phyloP scores from a whole-genome alignment of 2,888 invertebrate genomes.

The Brachyopa scutellaris region DNA sequence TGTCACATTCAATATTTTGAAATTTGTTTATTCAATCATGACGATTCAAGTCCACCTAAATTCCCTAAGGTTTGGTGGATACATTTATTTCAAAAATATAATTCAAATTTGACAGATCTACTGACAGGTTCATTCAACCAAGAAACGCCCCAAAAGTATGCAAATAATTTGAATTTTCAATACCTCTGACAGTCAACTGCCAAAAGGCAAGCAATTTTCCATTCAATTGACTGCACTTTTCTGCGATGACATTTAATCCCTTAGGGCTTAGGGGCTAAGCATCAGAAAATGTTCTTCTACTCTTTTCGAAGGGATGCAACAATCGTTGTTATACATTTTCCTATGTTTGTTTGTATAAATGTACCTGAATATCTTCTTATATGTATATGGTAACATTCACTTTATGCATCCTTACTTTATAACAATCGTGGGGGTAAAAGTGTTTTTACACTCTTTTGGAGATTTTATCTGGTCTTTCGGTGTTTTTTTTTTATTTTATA shows the following conservation, averaged over 20 bases:
- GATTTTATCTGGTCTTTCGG: neutral
- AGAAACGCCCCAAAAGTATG: neutral
- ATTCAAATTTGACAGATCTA: no score
- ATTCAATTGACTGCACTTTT: neutral
- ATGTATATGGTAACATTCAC: neutral
- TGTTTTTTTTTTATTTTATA: neutral
- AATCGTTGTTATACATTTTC: neutral
- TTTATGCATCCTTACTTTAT: neutral
- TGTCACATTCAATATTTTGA: no score
- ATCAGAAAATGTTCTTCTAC: neutral
- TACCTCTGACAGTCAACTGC: neutral
- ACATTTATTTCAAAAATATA: no score
- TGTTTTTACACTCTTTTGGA: neutral
- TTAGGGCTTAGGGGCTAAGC: neutral
- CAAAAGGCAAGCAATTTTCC: neutral
- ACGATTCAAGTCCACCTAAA: no score
- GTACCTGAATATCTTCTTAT: neutral
- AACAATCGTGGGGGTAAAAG: neutral
- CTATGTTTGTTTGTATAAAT: no score
- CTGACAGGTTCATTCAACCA: slow-evolving; percentile 10
- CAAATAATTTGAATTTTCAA: neutral
- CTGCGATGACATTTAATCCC: neutral
- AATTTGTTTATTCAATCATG: no score
- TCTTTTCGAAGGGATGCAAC: neutral
- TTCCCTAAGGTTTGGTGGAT: no score